Conservation (phyloP, 1,140 invertebrate species). For the Tenebrio molitor region DNA sequence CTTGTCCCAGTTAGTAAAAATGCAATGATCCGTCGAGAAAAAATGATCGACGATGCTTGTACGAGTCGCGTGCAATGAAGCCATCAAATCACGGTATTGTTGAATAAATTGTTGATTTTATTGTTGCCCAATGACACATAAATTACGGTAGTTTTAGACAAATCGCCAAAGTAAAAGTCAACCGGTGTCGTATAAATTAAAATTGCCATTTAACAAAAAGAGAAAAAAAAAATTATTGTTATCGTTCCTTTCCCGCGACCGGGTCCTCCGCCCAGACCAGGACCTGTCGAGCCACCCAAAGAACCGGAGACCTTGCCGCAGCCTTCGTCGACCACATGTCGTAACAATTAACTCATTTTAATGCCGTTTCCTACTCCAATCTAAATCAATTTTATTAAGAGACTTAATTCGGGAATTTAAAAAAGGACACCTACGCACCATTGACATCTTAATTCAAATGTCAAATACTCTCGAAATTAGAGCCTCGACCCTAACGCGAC, state of each 20-base stretch:
- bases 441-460: constrained; percentile 30
- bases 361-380: constrained; percentile 34
- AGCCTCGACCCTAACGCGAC: no score
- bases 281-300: background rate
- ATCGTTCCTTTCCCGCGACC: background rate
- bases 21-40: no score
- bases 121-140: background rate
- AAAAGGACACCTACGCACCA: constrained; percentile 14
- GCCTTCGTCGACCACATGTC: constrained; percentile 10
- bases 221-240: no score
- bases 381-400: constrained; percentile 15
- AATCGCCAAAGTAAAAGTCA: constrained; percentile 19
- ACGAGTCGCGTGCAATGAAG: no score
- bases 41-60: no score
- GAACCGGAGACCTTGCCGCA: constrained; percentile 1
- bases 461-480: background rate
- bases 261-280: background rate
- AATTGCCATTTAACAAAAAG: constrained; percentile 5
- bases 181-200: background rate
- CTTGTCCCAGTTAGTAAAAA: no score
- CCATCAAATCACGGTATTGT: background rate
- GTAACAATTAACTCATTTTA: constrained; percentile 36
- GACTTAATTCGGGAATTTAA: constrained; percentile 15
- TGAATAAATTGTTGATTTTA: background rate
- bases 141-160: background rate